These are phyloP conservation scores for Falco columbarius DNA, from an alignment of 2,797 vertebrate species.

Conservation along the genomic window DNA sequence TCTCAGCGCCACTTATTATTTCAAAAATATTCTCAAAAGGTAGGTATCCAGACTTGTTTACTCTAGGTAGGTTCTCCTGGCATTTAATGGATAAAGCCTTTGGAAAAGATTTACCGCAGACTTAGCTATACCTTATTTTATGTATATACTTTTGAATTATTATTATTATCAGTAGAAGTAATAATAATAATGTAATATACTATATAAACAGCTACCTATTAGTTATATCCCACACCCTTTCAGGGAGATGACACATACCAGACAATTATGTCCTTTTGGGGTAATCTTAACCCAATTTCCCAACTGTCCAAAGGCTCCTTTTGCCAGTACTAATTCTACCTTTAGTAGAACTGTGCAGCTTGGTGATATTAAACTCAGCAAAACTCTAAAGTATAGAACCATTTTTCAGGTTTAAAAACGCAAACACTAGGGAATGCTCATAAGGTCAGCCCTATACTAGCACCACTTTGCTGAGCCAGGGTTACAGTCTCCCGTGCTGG, in stretches of 20 bases:
- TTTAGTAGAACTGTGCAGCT: background rate
- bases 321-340: background rate
- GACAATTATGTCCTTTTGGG: background rate
- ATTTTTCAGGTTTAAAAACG: background rate
- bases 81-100: background rate
- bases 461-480: background rate
- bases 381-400: background rate
- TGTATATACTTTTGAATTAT: background rate
- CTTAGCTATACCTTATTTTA: background rate
- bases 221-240: background rate
- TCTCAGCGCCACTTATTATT: background rate
- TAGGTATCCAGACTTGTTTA: background rate
- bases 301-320: background rate
- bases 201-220: background rate
- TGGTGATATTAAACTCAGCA: background rate
- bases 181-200: background rate
- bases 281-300: background rate
- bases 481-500: background rate
- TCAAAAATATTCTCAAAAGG: background rate
- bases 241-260: background rate
- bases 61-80: background rate
- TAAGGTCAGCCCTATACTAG: background rate
- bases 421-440: background rate
- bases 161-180: background rate
- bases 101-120: background rate